A percentile compares a stretch with the other conserved stretches of the same genome.
Evolutionary conservation across 1,140 invertebrate species (phyloP).

Genomic region (Alviniconcha marisindica): DNA sequence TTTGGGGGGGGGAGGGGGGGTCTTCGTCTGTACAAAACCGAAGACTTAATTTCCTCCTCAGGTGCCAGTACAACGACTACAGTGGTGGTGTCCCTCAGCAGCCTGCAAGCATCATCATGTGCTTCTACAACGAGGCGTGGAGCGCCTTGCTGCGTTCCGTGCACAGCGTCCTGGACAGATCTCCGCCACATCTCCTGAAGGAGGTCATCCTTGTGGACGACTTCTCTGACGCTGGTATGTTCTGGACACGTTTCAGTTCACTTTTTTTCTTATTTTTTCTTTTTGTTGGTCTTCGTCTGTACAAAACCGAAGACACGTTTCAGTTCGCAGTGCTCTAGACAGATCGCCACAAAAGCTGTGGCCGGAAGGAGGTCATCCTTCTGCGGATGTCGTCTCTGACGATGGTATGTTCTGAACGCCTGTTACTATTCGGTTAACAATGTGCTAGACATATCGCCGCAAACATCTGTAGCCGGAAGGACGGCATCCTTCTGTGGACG

Average conservation of each 20-base stretch:
- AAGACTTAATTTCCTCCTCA: too few species aligned
- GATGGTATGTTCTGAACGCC: constrained; percentile 84
- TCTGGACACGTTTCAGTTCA: constrained; percentile 75
- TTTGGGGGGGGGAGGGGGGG: neutral
- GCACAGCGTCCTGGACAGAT: constrained; percentile 88
- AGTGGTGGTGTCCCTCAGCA: constrained; percentile 82
- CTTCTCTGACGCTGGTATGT: constrained; percentile 87
- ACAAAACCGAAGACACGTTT: constrained; percentile 64
- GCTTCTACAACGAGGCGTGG: constrained; percentile 89
- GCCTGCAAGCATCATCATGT: constrained; percentile 92
- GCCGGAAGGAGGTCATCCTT: constrained; percentile 86
- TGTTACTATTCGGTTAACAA: neutral
- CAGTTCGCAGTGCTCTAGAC: constrained; percentile 87
- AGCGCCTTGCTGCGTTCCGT: constrained; percentile 90
- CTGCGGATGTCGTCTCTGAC: neutral
- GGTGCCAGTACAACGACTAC: constrained; percentile 90
- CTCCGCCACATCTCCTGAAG: constrained; percentile 86
- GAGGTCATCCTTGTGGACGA: constrained; percentile 96
- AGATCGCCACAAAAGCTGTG: constrained; percentile 86
- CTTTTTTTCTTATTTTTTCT: neutral
- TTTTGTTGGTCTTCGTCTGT: neutral
- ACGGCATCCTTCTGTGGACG: neutral
- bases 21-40: too few species aligned
- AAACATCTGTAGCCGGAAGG: too few species aligned
- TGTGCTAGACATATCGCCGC: neutral